Evolutionary conservation across 2,113 vertebrate species (phyloP).

Genomic region (Podocnemis expansa): DNA sequence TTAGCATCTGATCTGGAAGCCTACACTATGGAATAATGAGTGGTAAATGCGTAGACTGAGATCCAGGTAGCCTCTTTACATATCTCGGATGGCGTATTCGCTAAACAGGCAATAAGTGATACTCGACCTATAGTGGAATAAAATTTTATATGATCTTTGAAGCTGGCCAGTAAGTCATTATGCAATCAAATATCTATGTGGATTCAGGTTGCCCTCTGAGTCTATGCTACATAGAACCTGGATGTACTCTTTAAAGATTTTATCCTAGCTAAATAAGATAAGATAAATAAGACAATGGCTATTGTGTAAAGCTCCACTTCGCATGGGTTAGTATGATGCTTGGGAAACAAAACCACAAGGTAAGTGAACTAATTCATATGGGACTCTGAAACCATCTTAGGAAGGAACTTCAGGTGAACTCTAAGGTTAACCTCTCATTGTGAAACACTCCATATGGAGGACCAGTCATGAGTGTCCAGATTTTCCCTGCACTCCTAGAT

Average conservation of each 20-base stretch:
- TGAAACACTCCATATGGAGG: background rate
- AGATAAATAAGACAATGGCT: background rate
- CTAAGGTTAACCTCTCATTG: background rate
- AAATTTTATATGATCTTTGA: background rate
- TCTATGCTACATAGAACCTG: background rate
- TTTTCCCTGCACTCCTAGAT: background rate
- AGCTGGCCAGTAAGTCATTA: background rate
- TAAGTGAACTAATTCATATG: background rate
- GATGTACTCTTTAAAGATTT: background rate
- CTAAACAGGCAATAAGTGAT: background rate
- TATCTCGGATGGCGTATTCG: background rate
- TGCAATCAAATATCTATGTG: background rate
- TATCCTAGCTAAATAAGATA: background rate
- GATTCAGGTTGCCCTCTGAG: background rate
- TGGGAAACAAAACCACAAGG: background rate
- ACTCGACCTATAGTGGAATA: background rate
- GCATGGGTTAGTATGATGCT: background rate
- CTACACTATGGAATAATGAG: background rate
- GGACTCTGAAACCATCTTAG: background rate
- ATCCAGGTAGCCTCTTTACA: background rate
- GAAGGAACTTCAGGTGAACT: background rate
- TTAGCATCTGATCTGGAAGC: background rate
- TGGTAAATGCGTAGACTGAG: background rate
- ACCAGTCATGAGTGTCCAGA: background rate
- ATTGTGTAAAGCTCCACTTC: background rate